Percentiles rank a stretch among this genome's conserved stretches.
phyloP scores from a whole-genome alignment of 2,113 vertebrate genomes.

The Nyctereutes procyonoides region DNA sequence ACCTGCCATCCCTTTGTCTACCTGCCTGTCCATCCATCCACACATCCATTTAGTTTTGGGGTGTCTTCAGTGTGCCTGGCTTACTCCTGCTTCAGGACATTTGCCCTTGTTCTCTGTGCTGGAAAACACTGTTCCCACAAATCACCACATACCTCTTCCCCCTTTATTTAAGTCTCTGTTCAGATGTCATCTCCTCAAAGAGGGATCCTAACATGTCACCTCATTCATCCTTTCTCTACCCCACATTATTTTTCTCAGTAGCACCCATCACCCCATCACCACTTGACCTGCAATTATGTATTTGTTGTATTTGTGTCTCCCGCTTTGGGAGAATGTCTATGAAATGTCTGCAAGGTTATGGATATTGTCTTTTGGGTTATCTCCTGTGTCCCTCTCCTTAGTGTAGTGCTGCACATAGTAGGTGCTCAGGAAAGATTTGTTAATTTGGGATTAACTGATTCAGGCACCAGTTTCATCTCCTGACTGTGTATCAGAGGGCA shows the following conservation, averaged over 20 bases:
- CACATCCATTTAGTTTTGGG: neutral
- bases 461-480: neutral
- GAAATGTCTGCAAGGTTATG: neutral
- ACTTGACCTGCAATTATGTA: neutral
- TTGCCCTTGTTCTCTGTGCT: neutral
- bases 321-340: neutral
- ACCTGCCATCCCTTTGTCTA: neutral
- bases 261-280: too few relatives aligned
- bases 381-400: too few relatives aligned
- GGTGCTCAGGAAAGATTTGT: neutral
- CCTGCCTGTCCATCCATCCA: neutral
- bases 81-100: neutral
- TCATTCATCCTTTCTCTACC: neutral
- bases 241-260: neutral
- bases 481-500: fast-evolving
- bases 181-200: neutral
- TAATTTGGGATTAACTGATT: neutral
- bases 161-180: neutral
- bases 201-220: neutral
- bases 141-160: neutral
- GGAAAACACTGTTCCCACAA: neutral
- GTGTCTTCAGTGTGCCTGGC: neutral
- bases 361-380: neutral
- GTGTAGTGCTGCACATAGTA: neutral
- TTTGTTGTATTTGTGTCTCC: neutral